These are phyloP conservation scores for Forbesichthys papilliferus DNA, from an alignment of 2,113 vertebrate genomes.

Conservation along the genomic window DNA sequence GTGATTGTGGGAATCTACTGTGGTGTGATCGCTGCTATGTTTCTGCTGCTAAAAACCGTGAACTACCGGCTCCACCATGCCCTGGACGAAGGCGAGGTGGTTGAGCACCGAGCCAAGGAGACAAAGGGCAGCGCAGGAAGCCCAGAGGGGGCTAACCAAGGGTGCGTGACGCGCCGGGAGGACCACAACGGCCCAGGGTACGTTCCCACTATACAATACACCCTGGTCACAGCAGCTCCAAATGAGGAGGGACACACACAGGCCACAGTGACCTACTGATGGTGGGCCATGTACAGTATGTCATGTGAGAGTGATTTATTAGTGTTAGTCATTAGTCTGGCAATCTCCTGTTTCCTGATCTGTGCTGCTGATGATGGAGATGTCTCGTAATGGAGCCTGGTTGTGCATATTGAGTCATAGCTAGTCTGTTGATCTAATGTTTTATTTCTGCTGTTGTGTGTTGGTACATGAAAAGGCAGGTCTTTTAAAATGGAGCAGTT, in stretches of 20 bases:
- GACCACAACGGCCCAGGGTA: conserved; percentile 96
- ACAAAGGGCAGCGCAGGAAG: conserved; percentile 79
- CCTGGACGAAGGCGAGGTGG: conserved; percentile 95
- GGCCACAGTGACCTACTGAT: no score
- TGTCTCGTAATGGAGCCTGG: not conserved
- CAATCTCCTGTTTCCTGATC: not conserved
- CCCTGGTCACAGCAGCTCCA: no score
- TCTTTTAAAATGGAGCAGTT: not conserved
- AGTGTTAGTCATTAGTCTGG: not conserved
- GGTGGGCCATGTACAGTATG: not conserved
- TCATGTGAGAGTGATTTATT: not conserved
- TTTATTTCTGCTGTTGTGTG: not conserved
- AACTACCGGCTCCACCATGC: conserved; percentile 96
- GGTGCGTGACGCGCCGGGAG: conserved; percentile 78
- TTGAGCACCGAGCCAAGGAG: conserved; percentile 85
- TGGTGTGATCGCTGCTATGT: conserved; percentile 91
- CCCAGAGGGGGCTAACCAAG: conserved; percentile 79
- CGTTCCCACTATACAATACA: conserved; percentile 39
- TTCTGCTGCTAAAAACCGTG: conserved; percentile 93
- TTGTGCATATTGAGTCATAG: not conserved
- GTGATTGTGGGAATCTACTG: conserved; percentile 98
- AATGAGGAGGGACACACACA: no score
- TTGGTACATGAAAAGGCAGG: not conserved
- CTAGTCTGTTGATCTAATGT: conserved; percentile 19
- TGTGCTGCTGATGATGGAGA: not conserved